These are phyloP conservation scores for Turnix velox DNA, from an alignment of 2,113 vertebrate genomes.

Conservation along the genomic window DNA sequence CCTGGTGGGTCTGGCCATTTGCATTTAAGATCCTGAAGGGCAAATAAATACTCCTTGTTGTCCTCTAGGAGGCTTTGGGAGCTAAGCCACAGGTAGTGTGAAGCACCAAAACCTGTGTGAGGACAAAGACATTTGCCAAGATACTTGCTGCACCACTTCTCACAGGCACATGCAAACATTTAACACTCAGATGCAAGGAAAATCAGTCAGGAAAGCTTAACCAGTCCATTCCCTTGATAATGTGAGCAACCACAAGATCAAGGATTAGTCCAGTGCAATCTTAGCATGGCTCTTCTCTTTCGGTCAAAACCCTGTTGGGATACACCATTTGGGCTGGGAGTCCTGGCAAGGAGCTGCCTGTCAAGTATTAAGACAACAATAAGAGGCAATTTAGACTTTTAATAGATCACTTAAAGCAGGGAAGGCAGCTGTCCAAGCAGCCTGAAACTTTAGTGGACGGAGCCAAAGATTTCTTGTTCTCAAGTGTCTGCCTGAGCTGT, in stretches of 20 bases:
- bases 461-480: constrained; percentile 16
- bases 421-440: not conserved
- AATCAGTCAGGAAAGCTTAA: not conserved
- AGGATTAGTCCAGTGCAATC: not conserved
- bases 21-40: not conserved
- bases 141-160: not conserved
- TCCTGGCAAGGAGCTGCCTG: not conserved
- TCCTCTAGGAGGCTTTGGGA: not conserved
- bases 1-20: not conserved
- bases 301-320: not conserved
- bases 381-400: not conserved
- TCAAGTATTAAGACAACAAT: not conserved
- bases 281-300: not conserved
- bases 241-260: not conserved
- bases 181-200: not conserved
- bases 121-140: not conserved
- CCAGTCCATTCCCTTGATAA: not conserved
- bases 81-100: not conserved
- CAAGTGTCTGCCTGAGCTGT: not conserved
- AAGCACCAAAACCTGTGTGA: not conserved
- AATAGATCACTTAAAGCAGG: not conserved
- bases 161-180: accelerated
- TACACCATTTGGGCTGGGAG: not conserved
- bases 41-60: not conserved
- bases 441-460: not conserved